Conservation (phyloP, 2,888 invertebrate species). For the Noctua janthina region DNA sequence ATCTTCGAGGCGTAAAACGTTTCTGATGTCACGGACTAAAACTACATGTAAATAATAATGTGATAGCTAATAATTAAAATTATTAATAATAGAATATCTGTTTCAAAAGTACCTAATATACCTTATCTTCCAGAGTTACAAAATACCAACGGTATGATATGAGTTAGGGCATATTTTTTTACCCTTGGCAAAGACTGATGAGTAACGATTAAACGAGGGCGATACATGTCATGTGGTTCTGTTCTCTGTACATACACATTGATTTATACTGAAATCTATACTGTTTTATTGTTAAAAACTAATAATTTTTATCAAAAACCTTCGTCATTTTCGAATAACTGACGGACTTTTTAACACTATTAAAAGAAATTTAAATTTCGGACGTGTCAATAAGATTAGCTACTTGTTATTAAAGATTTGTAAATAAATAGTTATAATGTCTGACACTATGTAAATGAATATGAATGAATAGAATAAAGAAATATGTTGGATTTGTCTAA, state of each 20-base stretch:
- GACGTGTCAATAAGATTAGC: conserved; percentile 62
- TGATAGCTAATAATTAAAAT: conserved; percentile 63
- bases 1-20: conserved; percentile 57
- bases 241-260: conserved; percentile 66
- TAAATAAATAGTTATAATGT: conserved; percentile 74
- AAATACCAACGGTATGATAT: conserved; percentile 60
- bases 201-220: conserved; percentile 69
- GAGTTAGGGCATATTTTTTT: conserved; percentile 75
- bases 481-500: conserved; percentile 78
- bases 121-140: conserved; percentile 60
- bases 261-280: conserved; percentile 51
- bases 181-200: conserved; percentile 86
- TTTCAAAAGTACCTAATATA: conserved; percentile 49
- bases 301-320: conserved; percentile 44
- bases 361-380: conserved; percentile 57
- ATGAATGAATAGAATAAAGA: conserved; percentile 78
- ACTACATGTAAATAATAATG: conserved; percentile 67
- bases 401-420: conserved; percentile 68
- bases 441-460: conserved; percentile 70
- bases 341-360: conserved; percentile 38
- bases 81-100: conserved; percentile 39
- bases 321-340: conserved; percentile 36
- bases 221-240: conserved; percentile 61
- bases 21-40: conserved; percentile 55
- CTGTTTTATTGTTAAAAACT: conserved; percentile 46